Base-by-base conservation (phyloP, 2,113 vertebrate genomes). In the Saccopteryx leptura region DNA sequence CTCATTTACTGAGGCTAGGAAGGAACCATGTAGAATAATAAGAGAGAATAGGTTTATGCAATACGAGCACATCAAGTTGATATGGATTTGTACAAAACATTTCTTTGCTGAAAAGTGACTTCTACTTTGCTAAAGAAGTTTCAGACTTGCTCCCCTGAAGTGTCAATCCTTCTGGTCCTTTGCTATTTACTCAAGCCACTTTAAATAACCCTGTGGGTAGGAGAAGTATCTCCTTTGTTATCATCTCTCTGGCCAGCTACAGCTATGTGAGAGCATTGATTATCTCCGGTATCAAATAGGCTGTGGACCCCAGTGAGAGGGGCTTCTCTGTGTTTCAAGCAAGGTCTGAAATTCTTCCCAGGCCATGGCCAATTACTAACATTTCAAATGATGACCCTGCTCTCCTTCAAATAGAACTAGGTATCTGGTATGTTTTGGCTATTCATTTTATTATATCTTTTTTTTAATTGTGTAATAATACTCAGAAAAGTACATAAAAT, bases 81-180 rank as follows among this genome's bases (percentile, higher is more conserved):
- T 76, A 68, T 0, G 52, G 23, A 68, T 56, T 65, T 81, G 79
- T 58, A 88, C 39, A 93, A 88, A 96, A 88, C 10, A 84, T 83
- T 48, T 85, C 65, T 91, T 56, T 71, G 60, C 68, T 75, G 71
- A 94, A 91, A 95, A 95, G 46, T 52, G 81, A 69, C n/a, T 68
- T 33, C 61, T 89, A 26, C 18, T 82, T 68, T 71, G 82, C 23
- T 80, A 75, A 82, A 86, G 56, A 90, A 69, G 28, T 80, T 88
- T 83, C 76, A 90, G 60, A 88, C 52, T 19, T 85, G 33, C 39
- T 93, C 23, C 68, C 60, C 18, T 48, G 31, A 75, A 93, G 76
- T 81, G 18, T 9, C 31, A 50, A 54, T 65, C 75, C 76, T 81
- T 82, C 39, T 50, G 52, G 9, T 54, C 33, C 56, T 93, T 56